These are phyloP conservation scores for Ciconia nigra DNA, from an alignment of 2,797 vertebrate species.

Conservation along the genomic window DNA sequence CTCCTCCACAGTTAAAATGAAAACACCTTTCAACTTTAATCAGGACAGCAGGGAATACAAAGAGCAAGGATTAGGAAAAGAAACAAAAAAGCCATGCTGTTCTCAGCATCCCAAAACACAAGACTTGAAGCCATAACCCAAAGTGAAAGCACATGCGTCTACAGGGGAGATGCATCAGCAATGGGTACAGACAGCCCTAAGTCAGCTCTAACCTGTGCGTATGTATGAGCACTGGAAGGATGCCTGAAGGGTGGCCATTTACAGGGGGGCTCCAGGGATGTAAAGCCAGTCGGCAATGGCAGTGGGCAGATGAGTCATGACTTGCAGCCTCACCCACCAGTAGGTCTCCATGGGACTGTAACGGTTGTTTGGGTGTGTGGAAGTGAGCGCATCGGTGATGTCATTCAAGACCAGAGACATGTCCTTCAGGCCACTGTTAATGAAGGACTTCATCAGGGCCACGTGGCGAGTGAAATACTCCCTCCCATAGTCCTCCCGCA, in stretches of 20 bases:
- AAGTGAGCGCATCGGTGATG: constrained; percentile 79
- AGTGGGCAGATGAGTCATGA: constrained; percentile 83
- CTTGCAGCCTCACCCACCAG: constrained; percentile 85
- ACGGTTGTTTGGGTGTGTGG: constrained; percentile 76
- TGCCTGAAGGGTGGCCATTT: background rate
- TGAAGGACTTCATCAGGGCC: constrained; percentile 80
- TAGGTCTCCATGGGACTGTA: constrained; percentile 84
- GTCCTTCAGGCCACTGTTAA: constrained; percentile 77
- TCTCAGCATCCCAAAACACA: background rate
- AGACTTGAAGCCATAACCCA: background rate
- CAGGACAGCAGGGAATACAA: background rate
- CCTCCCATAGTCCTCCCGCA: constrained; percentile 83
- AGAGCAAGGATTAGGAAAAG: background rate
- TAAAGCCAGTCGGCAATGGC: constrained; percentile 83
- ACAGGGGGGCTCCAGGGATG: constrained; percentile 14
- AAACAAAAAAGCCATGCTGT: background rate
- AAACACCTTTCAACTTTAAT: background rate
- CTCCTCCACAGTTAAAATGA: background rate
- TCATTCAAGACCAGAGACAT: constrained; percentile 74
- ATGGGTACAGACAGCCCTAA: background rate
- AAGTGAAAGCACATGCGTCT: background rate
- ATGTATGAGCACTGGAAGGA: background rate
- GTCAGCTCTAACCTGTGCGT: background rate
- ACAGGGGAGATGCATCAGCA: background rate
- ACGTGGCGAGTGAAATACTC: constrained; percentile 75